phyloP scores from a whole-genome alignment of 2,113 vertebrate genomes.

The Anolis sagrei region DNA sequence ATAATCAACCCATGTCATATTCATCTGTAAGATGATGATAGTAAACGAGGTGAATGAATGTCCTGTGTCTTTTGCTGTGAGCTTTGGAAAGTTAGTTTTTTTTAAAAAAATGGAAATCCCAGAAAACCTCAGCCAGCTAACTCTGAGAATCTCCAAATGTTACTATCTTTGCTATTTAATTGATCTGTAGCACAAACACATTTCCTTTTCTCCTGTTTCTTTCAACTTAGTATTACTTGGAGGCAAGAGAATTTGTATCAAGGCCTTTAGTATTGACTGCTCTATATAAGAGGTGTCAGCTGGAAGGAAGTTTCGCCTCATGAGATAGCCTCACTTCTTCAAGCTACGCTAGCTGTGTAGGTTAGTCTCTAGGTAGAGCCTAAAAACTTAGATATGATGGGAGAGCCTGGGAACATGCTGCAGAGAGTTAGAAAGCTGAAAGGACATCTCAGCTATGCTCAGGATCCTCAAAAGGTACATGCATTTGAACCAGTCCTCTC shows the following conservation, averaged over 20 bases:
- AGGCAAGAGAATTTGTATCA: accelerated
- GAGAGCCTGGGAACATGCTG: constrained; percentile 39
- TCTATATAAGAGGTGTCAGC: not conserved
- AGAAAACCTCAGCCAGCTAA: too few species aligned
- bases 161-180: not conserved
- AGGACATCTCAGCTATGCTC: constrained; percentile 67
- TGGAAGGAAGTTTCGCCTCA: not conserved
- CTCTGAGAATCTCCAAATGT: too few species aligned
- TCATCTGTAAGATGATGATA: too few species aligned
- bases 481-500: not conserved
- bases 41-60: not conserved
- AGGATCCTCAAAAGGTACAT: constrained; percentile 74
- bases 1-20: too few species aligned
- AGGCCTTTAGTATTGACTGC: not conserved
- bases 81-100: too few species aligned
- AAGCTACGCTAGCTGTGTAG: not conserved
- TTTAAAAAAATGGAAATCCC: too few species aligned
- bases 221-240: constrained; percentile 7
- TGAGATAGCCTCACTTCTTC: not conserved
- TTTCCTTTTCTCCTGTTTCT: not conserved
- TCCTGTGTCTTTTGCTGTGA: not conserved
- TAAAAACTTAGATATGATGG: not conserved
- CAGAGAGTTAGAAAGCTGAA: constrained; percentile 73
- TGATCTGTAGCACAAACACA: not conserved
- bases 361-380: accelerated